Base-by-base conservation (phyloP, 2,113 vertebrate species). In the Xenopus borealis region DNA sequence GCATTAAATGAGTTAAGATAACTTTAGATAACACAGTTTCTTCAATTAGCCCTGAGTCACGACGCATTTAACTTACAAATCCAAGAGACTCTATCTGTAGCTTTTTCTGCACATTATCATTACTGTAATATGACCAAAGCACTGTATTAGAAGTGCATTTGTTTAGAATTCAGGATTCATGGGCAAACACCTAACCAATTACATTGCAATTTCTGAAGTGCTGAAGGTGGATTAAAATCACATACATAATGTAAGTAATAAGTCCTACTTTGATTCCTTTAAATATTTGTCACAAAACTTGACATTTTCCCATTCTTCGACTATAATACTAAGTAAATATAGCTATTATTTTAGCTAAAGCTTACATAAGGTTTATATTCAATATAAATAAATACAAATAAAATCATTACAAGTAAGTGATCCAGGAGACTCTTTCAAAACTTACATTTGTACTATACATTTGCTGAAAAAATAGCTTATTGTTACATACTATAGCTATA, bases 271-370 rank as follows among this genome's bases (percentile, higher is more conserved):
- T 72, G 45, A 63, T 64, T 72, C 59, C 33, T 40, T 3, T 40
- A 40, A 40, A 40, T 40, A 40, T 40, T 40, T 40, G 33, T 57
- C 20, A 11, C 40, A 53, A 64, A 59, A 45, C 63, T 40, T 44
- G n/a, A 69, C 46, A 62, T 69, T 75, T 52, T n/a, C 50, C 61
- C 63, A 47, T 69, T 55, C 69, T 52, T 77, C 66, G 64, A 40
- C 18, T 14, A 13, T 64, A 64, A 70, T 77, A 69, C 63, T 70
- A 27, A 70, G 61, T 64, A 77, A 77, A 77, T 77, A 77, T 20
- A 58, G 20, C 58, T 27, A 30, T 59, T 74, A 18, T 5, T 53
- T 27, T 63, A 46, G 63, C 12, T 46, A 33, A 33, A 19, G 58
- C 27, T 62, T 53, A 23, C 45, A 53, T 19, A 62, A 17, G 50